A percentile compares a stretch with the other conserved stretches of the same genome.
phyloP scores from a whole-genome alignment of 2,888 invertebrate species.

The Cyclophora punctaria region DNA sequence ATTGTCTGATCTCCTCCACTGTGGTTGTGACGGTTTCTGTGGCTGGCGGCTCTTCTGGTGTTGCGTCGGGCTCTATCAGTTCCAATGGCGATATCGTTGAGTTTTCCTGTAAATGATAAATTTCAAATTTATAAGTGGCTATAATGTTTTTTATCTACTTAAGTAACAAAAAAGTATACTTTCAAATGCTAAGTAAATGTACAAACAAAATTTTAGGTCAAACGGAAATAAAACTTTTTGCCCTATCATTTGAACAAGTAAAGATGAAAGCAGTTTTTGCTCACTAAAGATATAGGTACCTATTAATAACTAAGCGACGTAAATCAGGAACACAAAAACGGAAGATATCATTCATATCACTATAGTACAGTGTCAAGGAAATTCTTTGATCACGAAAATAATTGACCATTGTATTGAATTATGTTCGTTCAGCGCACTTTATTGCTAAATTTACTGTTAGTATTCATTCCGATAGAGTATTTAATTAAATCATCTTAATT shows the following conservation, averaged over 20 bases:
- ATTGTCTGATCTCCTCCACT: constrained; percentile 78
- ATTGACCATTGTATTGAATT: too few relatives aligned
- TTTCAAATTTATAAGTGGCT: not conserved
- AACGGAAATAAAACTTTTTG: not conserved
- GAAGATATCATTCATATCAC: too few relatives aligned
- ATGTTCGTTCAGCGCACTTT: too few relatives aligned
- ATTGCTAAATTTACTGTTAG: too few relatives aligned
- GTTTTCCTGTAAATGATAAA: constrained; percentile 49
- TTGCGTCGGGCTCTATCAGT: constrained; percentile 54
- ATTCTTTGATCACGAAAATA: too few relatives aligned
- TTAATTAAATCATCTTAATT: too few relatives aligned
- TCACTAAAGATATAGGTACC: not conserved
- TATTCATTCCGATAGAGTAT: too few relatives aligned
- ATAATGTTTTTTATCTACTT: too few relatives aligned
- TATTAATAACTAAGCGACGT: too few relatives aligned
- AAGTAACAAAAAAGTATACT: not conserved
- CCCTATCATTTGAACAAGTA: not conserved
- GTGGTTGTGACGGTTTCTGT: constrained; percentile 55
- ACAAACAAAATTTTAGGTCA: not conserved
- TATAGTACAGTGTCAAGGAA: too few relatives aligned
- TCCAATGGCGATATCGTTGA: constrained; percentile 63
- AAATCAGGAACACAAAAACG: too few relatives aligned
- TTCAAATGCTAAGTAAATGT: constrained; percentile 1
- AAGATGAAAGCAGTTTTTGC: not conserved
- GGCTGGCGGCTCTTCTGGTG: constrained; percentile 50